A percentile compares a stretch with the other conserved stretches of the same genome.
These are phyloP conservation scores for Istiophorus platypterus DNA, from an alignment of 2,113 vertebrate species.

Conservation along the genomic window DNA sequence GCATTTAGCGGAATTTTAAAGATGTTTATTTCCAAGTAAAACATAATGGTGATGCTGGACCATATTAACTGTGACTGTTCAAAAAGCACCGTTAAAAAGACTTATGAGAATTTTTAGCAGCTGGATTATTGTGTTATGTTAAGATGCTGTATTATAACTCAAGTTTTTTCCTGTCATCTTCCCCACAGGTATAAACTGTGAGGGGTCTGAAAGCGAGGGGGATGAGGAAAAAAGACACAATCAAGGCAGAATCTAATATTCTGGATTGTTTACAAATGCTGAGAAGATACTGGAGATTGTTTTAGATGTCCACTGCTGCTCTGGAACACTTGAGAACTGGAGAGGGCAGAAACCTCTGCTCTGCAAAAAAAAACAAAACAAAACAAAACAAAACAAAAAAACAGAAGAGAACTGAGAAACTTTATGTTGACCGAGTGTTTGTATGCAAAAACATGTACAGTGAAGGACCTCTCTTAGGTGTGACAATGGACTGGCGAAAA, in stretches of 20 bases:
- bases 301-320: slow-evolving; percentile 94
- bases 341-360: slow-evolving; percentile 73
- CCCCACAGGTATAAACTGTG: slow-evolving; percentile 81
- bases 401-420: slow-evolving; percentile 65
- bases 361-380: slow-evolving; percentile 42
- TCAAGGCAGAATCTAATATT: slow-evolving; percentile 84
- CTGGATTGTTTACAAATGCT: slow-evolving; percentile 96
- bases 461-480: slow-evolving; percentile 73
- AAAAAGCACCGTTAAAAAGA: background rate
- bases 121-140: slow-evolving; percentile 2
- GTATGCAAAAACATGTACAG: slow-evolving; percentile 81
- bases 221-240: slow-evolving; percentile 73
- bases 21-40: slow-evolving; percentile 50
- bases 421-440: slow-evolving; percentile 74
- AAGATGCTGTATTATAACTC: background rate
- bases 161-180: background rate
- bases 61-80: background rate
- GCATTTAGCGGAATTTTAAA: slow-evolving; percentile 46
- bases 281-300: slow-evolving; percentile 90
- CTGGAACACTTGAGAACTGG: slow-evolving; percentile 92
- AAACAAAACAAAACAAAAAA: slow-evolving; percentile 8
- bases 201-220: slow-evolving; percentile 49
- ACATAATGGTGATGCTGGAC: slow-evolving; percentile 8
- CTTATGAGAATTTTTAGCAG: background rate
- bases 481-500: slow-evolving; percentile 42